A percentile compares a stretch with the other conserved stretches of the same genome.
These are phyloP conservation scores for Pachymerium ferrugineum DNA, from an alignment of 2,888 invertebrate species.

Conservation along the genomic window DNA sequence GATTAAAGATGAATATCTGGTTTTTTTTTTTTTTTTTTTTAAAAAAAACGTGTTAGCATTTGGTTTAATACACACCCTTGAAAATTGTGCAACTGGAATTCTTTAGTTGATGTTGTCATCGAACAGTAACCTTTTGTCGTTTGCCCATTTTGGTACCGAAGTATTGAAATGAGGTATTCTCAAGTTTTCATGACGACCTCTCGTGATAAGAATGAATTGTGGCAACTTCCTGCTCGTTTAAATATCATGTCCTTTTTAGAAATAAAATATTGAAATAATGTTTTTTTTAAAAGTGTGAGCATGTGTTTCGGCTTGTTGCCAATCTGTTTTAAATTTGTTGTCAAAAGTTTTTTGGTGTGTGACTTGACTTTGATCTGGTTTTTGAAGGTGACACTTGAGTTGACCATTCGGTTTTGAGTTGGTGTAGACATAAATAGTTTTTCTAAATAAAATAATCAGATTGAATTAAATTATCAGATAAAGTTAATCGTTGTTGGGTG, in stretches of 20 bases:
- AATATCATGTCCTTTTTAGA: too few species aligned
- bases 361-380: neutral
- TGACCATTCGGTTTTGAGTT: neutral
- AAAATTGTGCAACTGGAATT: neutral
- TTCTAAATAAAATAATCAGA: neutral
- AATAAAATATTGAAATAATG: neutral
- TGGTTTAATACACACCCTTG: neutral
- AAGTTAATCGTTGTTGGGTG: neutral
- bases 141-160: neutral
- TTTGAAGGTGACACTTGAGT: neutral
- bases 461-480: neutral
- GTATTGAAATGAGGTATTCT: too few species aligned
- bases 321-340: neutral
- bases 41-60: too few species aligned
- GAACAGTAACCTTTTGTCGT: neutral
- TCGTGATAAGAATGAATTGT: too few species aligned
- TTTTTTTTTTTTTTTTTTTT: too few species aligned
- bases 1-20: neutral
- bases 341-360: neutral
- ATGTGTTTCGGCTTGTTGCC: neutral
- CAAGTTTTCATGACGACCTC: too few species aligned
- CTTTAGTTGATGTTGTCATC: neutral
- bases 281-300: neutral
- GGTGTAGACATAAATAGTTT: neutral
- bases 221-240: too few species aligned